phyloP scores from a whole-genome alignment of 2,888 invertebrate species.

The Augiades crinisus region DNA sequence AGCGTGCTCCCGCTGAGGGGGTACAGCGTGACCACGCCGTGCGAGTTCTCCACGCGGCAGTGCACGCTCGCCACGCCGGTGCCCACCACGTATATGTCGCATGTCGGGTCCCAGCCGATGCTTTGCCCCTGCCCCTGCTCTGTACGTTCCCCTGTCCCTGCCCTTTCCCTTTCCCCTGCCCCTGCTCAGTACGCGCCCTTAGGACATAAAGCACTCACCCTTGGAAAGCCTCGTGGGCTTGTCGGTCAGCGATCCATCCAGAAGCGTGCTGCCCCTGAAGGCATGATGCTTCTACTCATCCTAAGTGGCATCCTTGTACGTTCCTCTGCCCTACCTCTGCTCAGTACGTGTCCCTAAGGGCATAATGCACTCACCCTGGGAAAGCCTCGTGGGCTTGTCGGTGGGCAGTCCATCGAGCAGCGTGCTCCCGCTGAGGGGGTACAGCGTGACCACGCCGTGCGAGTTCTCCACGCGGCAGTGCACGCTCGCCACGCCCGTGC shows the following conservation, averaged over 20 bases:
- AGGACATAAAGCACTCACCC: conserved; percentile 81
- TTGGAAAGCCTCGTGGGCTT: conserved; percentile 89
- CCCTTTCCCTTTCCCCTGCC: too few relatives aligned
- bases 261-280: conserved; percentile 84
- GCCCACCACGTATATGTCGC: conserved; percentile 93
- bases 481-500: conserved; percentile 91
- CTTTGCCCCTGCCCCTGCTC: too few relatives aligned
- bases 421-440: conserved; percentile 87
- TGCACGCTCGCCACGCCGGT: conserved; percentile 92
- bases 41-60: conserved; percentile 93
- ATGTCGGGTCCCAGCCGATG: conserved; percentile 89
- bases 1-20: conserved; percentile 86
- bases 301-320: too few relatives aligned
- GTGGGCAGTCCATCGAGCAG: conserved; percentile 88
- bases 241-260: conserved; percentile 88
- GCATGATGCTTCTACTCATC: too few relatives aligned
- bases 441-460: conserved; percentile 91
- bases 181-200: too few relatives aligned
- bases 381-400: conserved; percentile 86
- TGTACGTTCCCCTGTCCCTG: too few relatives aligned
- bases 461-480: conserved; percentile 95
- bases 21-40: conserved; percentile 92
- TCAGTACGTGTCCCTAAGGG: too few relatives aligned
- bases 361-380: conserved; percentile 84
- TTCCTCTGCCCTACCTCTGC: too few relatives aligned